These are phyloP conservation scores for Pedionomus torquatus DNA, from an alignment of 2,113 vertebrate genomes.

Conservation along the genomic window DNA sequence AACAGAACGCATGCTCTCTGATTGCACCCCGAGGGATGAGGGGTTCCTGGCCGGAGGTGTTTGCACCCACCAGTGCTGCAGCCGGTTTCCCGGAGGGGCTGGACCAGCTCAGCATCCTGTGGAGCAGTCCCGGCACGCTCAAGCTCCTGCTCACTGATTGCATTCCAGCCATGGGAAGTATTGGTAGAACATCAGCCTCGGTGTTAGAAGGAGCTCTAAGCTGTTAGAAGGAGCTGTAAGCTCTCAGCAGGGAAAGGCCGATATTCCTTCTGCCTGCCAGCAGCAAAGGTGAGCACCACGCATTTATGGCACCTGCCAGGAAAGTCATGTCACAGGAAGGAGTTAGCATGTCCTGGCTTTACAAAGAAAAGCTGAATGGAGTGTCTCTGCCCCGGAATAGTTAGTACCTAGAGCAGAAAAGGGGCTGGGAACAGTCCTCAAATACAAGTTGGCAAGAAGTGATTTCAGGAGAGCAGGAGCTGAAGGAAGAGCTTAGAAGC, in stretches of 20 bases:
- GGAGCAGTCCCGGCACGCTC: neutral
- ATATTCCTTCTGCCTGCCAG: neutral
- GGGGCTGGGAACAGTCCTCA: neutral
- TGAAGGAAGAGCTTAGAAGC: neutral
- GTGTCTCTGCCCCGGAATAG: neutral
- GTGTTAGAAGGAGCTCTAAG: neutral
- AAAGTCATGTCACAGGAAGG: neutral
- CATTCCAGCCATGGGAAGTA: neutral
- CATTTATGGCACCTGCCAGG: accelerated
- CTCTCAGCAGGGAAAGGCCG: neutral
- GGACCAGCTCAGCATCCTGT: accelerated
- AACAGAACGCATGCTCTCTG: neutral
- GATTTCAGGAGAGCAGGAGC: neutral
- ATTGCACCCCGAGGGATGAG: neutral
- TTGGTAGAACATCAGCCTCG: neutral
- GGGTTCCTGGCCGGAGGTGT: neutral
- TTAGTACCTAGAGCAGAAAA: neutral
- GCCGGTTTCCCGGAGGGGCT: neutral
- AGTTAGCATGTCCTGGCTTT: neutral
- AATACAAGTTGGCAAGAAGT: neutral
- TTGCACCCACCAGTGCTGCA: neutral
- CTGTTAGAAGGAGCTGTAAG: neutral
- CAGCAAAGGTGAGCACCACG: neutral
- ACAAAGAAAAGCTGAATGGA: neutral
- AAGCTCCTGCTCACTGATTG: neutral